phyloP scores from a whole-genome alignment of 2,113 vertebrate genomes.

The Pomatostomus ruficeps region DNA sequence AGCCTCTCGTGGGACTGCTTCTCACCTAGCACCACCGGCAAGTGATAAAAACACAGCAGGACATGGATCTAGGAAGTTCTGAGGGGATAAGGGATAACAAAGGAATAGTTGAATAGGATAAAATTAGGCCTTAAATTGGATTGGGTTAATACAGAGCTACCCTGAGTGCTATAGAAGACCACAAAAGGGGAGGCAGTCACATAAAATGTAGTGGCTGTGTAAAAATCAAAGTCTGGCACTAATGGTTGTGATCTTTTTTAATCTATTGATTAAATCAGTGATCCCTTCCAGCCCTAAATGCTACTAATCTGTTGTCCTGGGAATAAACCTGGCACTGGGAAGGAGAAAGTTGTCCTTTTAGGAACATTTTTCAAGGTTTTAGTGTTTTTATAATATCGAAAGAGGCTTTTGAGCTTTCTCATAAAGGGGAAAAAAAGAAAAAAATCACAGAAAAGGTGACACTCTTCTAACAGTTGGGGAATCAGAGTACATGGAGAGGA shows the following conservation, averaged over 20 bases:
- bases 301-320: constrained; percentile 21
- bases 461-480: not conserved
- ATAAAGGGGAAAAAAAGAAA: not conserved
- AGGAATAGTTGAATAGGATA: not conserved
- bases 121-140: not conserved
- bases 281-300: constrained; percentile 17
- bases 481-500: not conserved
- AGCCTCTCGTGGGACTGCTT: not conserved
- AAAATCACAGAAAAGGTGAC: not conserved
- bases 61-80: not conserved
- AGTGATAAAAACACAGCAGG: not conserved
- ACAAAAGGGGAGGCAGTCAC: not conserved
- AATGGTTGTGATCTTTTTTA: not conserved
- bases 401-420: not conserved
- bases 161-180: not conserved
- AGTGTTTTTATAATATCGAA: not conserved
- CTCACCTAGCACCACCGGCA: not conserved
- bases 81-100: not conserved
- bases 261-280: constrained; percentile 40
- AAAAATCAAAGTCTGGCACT: constrained; percentile 35
- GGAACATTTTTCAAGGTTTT: not conserved
- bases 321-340: constrained; percentile 9
- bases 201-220: not conserved
- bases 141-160: not conserved
- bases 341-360: not conserved